These are phyloP conservation scores for Druon quercuslanigerum DNA, from an alignment of 1,140 invertebrate genomes.

Conservation along the genomic window DNA sequence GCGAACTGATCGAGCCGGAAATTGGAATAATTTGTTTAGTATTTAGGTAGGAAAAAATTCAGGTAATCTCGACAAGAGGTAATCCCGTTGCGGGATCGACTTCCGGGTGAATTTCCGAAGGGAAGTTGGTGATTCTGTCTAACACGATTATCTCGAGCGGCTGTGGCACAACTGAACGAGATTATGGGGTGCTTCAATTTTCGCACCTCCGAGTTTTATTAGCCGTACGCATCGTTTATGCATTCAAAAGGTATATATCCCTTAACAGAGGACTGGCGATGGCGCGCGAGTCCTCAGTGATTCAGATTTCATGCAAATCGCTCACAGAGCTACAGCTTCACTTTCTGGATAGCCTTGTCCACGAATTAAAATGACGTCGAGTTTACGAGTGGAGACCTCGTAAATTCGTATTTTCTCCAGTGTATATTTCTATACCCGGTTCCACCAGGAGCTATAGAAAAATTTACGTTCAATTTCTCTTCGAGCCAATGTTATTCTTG, in stretches of 20 bases:
- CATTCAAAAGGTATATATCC: conserved; percentile 39
- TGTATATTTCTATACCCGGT: not conserved
- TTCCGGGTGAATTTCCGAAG: conserved; percentile 23
- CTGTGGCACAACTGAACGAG: conserved; percentile 1
- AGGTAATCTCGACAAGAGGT: conserved; percentile 15
- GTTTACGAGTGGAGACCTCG: conserved; percentile 48
- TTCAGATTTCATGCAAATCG: conserved; percentile 50
- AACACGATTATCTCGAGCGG: conserved; percentile 1
- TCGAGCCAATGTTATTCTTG: not conserved
- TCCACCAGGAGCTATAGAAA: not conserved
- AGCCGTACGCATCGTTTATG: conserved; percentile 36
- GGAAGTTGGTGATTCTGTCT: conserved; percentile 18
- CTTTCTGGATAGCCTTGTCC: conserved; percentile 1
- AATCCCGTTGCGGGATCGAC: conserved; percentile 6
- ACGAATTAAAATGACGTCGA: conserved; percentile 25
- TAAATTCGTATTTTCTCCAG: conserved; percentile 41
- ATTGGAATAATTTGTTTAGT: conserved; percentile 18
- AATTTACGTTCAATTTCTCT: not conserved
- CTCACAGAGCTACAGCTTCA: conserved; percentile 27
- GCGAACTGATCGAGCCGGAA: not conserved
- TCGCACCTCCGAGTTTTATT: conserved; percentile 34
- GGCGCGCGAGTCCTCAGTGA: conserved; percentile 32
- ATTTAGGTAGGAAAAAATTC: not conserved
- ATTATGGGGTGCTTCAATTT: conserved; percentile 31
- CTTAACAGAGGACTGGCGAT: conserved; percentile 24